These are phyloP conservation scores for Dryadula phaetusa DNA, from an alignment of 2,888 invertebrate species.

Conservation along the genomic window DNA sequence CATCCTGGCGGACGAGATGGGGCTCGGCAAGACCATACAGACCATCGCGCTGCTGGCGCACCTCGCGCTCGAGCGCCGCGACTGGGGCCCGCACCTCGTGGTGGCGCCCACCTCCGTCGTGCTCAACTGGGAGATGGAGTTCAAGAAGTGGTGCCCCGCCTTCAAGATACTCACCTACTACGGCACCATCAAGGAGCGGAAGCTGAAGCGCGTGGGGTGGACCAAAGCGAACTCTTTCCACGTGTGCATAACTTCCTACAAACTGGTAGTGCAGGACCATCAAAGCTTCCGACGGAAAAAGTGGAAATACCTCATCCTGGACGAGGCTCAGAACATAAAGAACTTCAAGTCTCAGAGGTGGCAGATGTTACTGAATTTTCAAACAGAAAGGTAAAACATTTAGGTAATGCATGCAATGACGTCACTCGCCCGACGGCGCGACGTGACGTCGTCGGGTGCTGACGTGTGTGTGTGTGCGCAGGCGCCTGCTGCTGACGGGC, in stretches of 20 bases:
- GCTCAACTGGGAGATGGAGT: slow-evolving; percentile 99
- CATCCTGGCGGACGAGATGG: slow-evolving; percentile 98
- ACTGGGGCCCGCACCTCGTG: slow-evolving; percentile 99
- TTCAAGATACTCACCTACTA: slow-evolving; percentile 99
- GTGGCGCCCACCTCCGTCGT: slow-evolving; percentile 99
- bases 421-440: background rate
- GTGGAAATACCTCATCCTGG: slow-evolving; percentile 99
- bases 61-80: slow-evolving; percentile 94
- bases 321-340: slow-evolving; percentile 99
- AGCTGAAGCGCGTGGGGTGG: slow-evolving; percentile 96
- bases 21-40: slow-evolving; percentile 98
- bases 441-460: background rate
- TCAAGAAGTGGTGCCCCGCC: slow-evolving; percentile 99
- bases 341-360: slow-evolving; percentile 99
- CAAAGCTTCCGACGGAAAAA: slow-evolving; percentile 98
- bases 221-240: slow-evolving; percentile 99
- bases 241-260: slow-evolving; percentile 98
- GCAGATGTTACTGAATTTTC: slow-evolving; percentile 98
- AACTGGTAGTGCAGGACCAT: slow-evolving; percentile 99
- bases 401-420: slow-evolving; percentile 37
- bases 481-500: slow-evolving; percentile 95
- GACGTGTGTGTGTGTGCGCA: slow-evolving; percentile 55
- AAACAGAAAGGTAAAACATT: slow-evolving; percentile 90
- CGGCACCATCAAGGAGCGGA: slow-evolving; percentile 97
- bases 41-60: slow-evolving; percentile 97